Percentiles rank a stretch among this genome's conserved stretches.
Evolutionary conservation across 2,797 vertebrate genomes (phyloP).

Genomic region (Dendrocincla fuliginosa): DNA sequence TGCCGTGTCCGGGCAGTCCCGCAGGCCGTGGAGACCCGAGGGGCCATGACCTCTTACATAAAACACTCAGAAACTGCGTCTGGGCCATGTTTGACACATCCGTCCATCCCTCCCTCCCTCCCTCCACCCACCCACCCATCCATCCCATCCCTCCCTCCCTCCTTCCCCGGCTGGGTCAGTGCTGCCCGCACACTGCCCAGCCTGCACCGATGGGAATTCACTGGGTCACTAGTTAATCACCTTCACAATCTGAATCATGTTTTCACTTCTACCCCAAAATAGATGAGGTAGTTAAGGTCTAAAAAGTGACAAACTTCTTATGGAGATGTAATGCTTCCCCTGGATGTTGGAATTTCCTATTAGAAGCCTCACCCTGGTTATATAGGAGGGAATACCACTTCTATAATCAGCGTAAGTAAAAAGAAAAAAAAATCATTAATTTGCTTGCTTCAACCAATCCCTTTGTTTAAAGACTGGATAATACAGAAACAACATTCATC

Average conservation of each 20-base stretch:
- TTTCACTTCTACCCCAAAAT: neutral
- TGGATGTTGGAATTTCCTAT: neutral
- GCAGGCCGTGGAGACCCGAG: neutral
- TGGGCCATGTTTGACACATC: accelerated
- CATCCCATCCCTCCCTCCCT: too few species aligned
- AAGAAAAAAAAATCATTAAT: neutral
- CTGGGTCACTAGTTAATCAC: accelerated
- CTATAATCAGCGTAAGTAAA: neutral
- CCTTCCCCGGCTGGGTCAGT: accelerated
- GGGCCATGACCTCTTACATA: accelerated
- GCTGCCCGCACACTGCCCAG: neutral
- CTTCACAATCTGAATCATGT: accelerated
- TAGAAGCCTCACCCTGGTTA: neutral
- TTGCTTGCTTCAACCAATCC: neutral
- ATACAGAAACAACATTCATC: neutral
- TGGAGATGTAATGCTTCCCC: neutral
- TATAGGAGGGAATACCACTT: neutral
- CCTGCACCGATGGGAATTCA: accelerated
- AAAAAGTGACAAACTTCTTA: neutral
- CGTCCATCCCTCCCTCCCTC: neutral
- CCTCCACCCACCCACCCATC: too few species aligned
- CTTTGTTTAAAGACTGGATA: neutral
- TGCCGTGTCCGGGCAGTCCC: neutral
- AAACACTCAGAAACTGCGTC: neutral
- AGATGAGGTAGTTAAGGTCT: neutral